These are phyloP conservation scores for Pedionomus torquatus DNA, from an alignment of 2,113 vertebrate species.

Conservation along the genomic window DNA sequence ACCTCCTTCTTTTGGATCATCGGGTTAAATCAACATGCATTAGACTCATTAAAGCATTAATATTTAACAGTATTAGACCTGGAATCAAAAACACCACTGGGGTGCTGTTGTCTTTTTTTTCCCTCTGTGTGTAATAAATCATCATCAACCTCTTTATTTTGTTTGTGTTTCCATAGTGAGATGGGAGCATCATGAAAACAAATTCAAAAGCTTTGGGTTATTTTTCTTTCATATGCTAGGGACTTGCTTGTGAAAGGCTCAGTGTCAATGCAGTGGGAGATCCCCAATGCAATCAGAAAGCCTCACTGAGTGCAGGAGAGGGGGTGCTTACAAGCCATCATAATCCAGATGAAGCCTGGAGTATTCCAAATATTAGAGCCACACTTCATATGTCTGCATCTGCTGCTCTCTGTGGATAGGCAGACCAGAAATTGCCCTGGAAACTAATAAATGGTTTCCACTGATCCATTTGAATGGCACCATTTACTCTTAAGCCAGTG, in stretches of 20 bases:
- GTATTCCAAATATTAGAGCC: background rate
- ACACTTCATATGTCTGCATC: background rate
- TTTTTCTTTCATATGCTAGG: constrained; percentile 2
- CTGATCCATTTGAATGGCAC: constrained; percentile 17
- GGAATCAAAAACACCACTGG: background rate
- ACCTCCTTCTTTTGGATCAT: constrained; percentile 1
- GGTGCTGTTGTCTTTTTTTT: background rate
- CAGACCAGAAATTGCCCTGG: constrained; percentile 24
- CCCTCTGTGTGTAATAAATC: constrained; percentile 34
- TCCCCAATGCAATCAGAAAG: constrained; percentile 49
- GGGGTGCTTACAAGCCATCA: constrained; percentile 7
- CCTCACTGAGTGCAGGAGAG: constrained; percentile 43
- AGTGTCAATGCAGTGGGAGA: constrained; percentile 9
- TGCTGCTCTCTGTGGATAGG: background rate
- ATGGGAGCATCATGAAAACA: background rate
- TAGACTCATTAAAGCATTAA: constrained; percentile 46
- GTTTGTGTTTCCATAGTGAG: constrained; percentile 45
- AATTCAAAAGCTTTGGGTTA: constrained; percentile 20
- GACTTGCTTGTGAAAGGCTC: background rate
- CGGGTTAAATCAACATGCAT: background rate
- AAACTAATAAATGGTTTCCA: constrained; percentile 27
- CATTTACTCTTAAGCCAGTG: background rate
- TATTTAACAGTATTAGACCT: constrained; percentile 42
- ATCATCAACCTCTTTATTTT: constrained; percentile 26
- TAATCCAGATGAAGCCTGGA: constrained; percentile 28